Evolutionary conservation across 2,113 vertebrate genomes (phyloP), one percentile per base, ranked within the genome.

Genomic region (Psilopsiagon aymara): DNA sequence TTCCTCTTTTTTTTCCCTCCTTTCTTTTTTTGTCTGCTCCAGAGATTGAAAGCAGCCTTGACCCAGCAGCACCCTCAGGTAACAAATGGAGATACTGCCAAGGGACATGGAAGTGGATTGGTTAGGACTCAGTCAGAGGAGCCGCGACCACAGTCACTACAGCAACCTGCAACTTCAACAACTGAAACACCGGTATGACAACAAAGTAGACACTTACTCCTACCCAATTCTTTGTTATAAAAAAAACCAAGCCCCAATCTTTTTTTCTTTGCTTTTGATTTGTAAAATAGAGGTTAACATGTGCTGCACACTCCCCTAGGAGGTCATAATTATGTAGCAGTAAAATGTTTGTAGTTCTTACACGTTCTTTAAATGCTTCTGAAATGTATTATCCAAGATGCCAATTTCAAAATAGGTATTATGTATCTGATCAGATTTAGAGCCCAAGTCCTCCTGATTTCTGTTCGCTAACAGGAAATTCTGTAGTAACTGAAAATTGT

Each of bases 161-260:
- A 99, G 88, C 99, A 99, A 88, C 99, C 99, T 80, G 99, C 99
- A 94, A 99, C 99, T 60, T 99, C 99, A 90, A 99, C 99, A 91
- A 99, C 99, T 88, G 99, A 99, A 98, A 99, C 98, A 51, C 99
- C 99, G 97, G 99, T 99, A 98, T 94, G 99, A 67, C 49, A 74
- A 47, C 41, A 18, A 19, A 60, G 28, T 25, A 20, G 25, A 16
- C 4, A 1, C 31, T 9, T 63, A 21, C 25, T 53, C 43, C 60
- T 47, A 5, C 10, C 11, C 15, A 8, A 14, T 82, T 79, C 33
- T 33, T 19, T 53, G 4, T 86, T 63, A 31, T 10, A 11, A 11
- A 79, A 68, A 81, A 71, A 81, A 41, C 11, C 47, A 10, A 21
- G 37, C 10, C 13, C 8, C 9, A 35, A 21, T 59, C 33, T 60